Conservation (phyloP, 1,140 invertebrate genomes). For the Drosophila saltans region DNA sequence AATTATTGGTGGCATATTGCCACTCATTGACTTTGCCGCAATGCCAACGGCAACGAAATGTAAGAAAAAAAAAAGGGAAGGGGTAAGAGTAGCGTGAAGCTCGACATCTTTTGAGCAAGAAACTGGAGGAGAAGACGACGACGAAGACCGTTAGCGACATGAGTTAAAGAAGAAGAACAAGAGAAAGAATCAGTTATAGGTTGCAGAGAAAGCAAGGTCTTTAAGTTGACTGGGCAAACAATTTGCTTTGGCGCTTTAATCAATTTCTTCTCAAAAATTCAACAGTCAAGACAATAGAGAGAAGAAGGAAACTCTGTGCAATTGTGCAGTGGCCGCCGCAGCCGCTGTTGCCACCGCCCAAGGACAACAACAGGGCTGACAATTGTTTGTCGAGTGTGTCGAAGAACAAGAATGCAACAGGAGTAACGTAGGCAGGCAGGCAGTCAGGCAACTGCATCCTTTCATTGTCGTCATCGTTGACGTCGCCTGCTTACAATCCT, state of each 20-base stretch:
- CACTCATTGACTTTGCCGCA: constrained; percentile 82
- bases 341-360: neutral
- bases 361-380: constrained; percentile 54
- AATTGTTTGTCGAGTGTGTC: constrained; percentile 78
- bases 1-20: constrained; percentile 82
- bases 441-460: constrained; percentile 35
- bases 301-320: constrained; percentile 5
- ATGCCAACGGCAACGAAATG: constrained; percentile 62
- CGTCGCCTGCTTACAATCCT: constrained; percentile 47
- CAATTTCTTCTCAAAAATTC: constrained; percentile 75
- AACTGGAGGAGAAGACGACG: neutral
- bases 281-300: constrained; percentile 59
- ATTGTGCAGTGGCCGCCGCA: neutral
- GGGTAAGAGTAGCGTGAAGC: neutral
- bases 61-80: constrained; percentile 23
- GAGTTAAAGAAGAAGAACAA: neutral
- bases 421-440: constrained; percentile 24
- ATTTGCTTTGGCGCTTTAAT: constrained; percentile 67
- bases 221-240: constrained; percentile 68
- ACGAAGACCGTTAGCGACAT: neutral
- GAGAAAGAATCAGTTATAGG: neutral
- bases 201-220: constrained; percentile 36
- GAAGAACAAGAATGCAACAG: constrained; percentile 65
- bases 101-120: neutral
- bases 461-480: constrained; percentile 22